These are phyloP conservation scores for Crypturellus undulatus DNA, from an alignment of 2,113 vertebrate genomes.

Conservation along the genomic window DNA sequence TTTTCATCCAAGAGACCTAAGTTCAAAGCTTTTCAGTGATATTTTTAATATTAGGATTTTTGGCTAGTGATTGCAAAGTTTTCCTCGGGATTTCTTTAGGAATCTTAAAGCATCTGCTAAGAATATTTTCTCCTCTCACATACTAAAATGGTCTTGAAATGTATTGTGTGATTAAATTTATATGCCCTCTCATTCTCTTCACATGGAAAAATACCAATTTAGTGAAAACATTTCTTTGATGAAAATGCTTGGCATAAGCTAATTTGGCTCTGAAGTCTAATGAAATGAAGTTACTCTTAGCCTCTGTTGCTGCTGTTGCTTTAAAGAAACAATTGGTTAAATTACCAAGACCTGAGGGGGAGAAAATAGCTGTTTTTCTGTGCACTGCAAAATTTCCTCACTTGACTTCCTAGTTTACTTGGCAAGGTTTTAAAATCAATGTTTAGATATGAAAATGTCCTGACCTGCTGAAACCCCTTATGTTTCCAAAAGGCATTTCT, in stretches of 20 bases:
- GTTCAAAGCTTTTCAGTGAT: neutral
- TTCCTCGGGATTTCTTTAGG: slow-evolving; percentile 31
- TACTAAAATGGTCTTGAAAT: slow-evolving; percentile 55
- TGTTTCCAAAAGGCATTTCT: slow-evolving; percentile 67
- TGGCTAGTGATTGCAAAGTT: slow-evolving; percentile 12
- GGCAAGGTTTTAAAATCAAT: slow-evolving; percentile 66
- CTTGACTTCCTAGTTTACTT: slow-evolving; percentile 66
- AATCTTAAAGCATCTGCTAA: slow-evolving; percentile 39
- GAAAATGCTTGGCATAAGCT: neutral
- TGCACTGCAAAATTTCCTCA: slow-evolving; percentile 55
- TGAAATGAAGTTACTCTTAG: slow-evolving; percentile 54
- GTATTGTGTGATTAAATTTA: slow-evolving; percentile 51
- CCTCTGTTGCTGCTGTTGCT: slow-evolving; percentile 15
- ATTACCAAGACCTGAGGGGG: slow-evolving; percentile 26
- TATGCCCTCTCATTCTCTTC: slow-evolving; percentile 47
- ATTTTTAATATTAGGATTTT: slow-evolving; percentile 23
- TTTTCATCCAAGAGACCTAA: neutral
- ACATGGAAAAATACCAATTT: slow-evolving; percentile 40
- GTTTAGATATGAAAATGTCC: slow-evolving; percentile 68
- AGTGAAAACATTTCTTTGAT: neutral
- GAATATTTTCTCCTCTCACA: slow-evolving; percentile 49
- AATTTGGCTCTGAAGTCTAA: slow-evolving; percentile 28
- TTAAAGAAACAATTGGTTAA: slow-evolving; percentile 62
- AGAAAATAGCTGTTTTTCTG: slow-evolving; percentile 65
- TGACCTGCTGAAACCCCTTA: slow-evolving; percentile 50